Conservation (phyloP, 2,888 invertebrate species). For the Acheta domesticus region DNA sequence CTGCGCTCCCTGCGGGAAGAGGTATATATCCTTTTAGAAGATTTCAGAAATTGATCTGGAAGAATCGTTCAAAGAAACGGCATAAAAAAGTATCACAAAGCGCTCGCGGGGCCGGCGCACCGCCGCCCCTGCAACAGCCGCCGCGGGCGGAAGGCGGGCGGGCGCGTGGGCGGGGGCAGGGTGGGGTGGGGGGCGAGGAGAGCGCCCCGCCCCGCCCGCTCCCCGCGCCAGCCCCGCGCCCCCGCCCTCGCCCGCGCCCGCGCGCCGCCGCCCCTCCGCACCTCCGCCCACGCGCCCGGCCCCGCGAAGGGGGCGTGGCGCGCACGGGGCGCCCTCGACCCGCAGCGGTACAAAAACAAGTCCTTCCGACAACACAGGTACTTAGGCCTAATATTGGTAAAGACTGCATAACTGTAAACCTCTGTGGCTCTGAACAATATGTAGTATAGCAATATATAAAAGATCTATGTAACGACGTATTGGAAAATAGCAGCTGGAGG, state of each 20-base stretch:
- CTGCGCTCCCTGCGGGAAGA: background rate
- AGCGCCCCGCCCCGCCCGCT: too few species aligned
- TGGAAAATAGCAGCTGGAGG: conserved; percentile 18
- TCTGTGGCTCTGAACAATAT: conserved; percentile 8
- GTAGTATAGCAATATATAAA: conserved; percentile 1
- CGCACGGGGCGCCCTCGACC: background rate
- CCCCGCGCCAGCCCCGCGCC: too few species aligned
- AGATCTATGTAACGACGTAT: conserved; percentile 9
- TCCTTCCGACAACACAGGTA: conserved; percentile 6
- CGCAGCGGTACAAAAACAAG: conserved; percentile 18
- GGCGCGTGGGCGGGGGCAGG: background rate
- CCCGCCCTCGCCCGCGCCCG: too few species aligned
- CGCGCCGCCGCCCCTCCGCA: too few species aligned
- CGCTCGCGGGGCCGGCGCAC: conserved; percentile 3
- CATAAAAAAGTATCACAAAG: conserved; percentile 8
- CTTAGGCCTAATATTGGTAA: background rate
- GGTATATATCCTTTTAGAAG: background rate
- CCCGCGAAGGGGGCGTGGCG: too few species aligned
- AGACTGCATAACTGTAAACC: conserved; percentile 18
- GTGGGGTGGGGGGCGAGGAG: too few species aligned
- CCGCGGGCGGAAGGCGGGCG: background rate
- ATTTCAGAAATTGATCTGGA: conserved; percentile 1
- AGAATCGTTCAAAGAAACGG: background rate
- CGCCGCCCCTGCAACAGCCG: background rate
- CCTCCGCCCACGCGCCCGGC: too few species aligned